A percentile compares a stretch with the other conserved stretches of the same genome.
Conservation (phyloP, 2,888 invertebrate species). For the Eurois occulta region DNA sequence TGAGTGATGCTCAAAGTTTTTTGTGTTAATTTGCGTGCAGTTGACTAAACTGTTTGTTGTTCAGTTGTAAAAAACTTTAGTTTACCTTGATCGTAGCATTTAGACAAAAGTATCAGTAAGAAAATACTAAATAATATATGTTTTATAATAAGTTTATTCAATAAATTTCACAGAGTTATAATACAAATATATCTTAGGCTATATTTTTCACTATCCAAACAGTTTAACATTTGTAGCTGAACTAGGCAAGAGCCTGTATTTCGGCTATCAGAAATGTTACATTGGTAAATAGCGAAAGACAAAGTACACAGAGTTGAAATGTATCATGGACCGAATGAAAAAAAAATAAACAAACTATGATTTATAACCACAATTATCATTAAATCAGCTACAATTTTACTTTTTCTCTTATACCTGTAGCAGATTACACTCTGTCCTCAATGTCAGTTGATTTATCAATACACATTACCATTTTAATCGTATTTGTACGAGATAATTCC, state of each 20-base stretch:
- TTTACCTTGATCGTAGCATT: background rate
- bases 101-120: background rate
- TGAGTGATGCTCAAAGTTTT: slow-evolving; percentile 76
- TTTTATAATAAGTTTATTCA: no score
- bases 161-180: no score
- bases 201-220: no score
- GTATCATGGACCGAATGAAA: background rate
- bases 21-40: slow-evolving; percentile 23
- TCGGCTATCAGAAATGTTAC: no score
- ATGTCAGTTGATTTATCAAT: background rate
- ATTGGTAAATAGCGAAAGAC: background rate
- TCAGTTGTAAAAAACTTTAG: background rate
- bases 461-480: slow-evolving; percentile 28
- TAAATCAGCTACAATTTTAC: background rate
- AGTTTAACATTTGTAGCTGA: no score
- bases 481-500: slow-evolving; percentile 8
- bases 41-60: slow-evolving; percentile 1
- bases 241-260: no score
- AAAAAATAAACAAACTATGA: background rate
- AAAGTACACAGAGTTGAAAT: background rate
- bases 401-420: background rate
- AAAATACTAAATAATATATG: no score
- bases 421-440: background rate
- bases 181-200: no score
- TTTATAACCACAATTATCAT: background rate